These are phyloP conservation scores for Reinhardtius hippoglossoides DNA, from an alignment of 2,113 vertebrate species.

Conservation along the genomic window DNA sequence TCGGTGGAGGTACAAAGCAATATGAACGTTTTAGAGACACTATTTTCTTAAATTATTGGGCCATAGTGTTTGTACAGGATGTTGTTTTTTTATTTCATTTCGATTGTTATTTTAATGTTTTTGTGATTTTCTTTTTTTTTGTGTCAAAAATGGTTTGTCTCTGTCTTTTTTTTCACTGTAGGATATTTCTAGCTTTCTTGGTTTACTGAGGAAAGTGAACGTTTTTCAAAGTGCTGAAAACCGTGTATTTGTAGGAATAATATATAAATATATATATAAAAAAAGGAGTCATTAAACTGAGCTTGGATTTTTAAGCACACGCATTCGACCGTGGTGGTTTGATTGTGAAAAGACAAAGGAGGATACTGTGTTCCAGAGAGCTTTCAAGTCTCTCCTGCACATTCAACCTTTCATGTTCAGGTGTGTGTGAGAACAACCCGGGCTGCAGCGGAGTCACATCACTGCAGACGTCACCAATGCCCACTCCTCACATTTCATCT, in stretches of 20 bases:
- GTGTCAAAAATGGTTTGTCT: conserved; percentile 69
- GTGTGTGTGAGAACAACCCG: no score
- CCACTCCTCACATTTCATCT: neutral
- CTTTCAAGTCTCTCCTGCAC: neutral
- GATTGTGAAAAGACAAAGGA: conserved; percentile 41
- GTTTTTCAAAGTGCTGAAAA: conserved; percentile 85
- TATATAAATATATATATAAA: conserved; percentile 73
- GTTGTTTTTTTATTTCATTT: conserved; percentile 81
- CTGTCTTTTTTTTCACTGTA: conserved; percentile 81
- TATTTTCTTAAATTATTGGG: conserved; percentile 91
- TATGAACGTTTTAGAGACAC: conserved; percentile 89
- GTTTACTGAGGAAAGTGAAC: conserved; percentile 81
- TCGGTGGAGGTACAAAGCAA: conserved; percentile 85
- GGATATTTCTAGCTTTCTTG: conserved; percentile 84
- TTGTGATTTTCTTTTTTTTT: conserved; percentile 64
- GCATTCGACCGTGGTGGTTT: conserved; percentile 62
- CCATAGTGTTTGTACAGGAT: conserved; percentile 87
- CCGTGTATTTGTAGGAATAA: conserved; percentile 86
- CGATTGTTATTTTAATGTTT: conserved; percentile 74
- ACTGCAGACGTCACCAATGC: no score
- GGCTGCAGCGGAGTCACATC: no score
- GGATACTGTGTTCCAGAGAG: neutral
- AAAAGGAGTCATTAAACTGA: conserved; percentile 81
- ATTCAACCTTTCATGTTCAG: no score
- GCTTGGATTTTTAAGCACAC: conserved; percentile 86